Base-by-base conservation (phyloP, 2,797 vertebrate genomes). In the Acanthurus leucopareius region DNA sequence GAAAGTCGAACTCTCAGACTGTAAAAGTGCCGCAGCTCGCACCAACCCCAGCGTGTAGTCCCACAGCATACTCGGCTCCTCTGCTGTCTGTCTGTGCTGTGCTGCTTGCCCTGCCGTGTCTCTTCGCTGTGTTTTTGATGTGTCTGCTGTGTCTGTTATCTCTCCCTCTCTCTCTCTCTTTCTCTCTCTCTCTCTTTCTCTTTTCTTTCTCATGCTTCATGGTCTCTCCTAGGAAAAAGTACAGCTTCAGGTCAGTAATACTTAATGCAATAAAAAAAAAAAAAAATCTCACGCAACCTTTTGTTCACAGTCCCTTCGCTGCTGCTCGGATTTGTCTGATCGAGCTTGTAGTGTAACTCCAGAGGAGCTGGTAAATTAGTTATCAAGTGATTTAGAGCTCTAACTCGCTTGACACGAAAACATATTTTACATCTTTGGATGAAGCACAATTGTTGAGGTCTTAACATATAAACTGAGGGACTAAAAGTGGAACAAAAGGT, bases 211-310 rank as follows among this genome's bases (percentile, higher is more conserved):
- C 94, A 94, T 90, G 95, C 94, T 92, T 94, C 93, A 94, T 82
- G 97, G 95, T 96, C 95, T 95, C 96, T 72, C 92, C 93, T 94
- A 98, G 97, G 96, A 98, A 97, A 96, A 98, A 98, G 94, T 97
- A 97, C 97, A 97, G 97, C 83, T 97, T 97, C 97, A 98, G 97
- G 97, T 98, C 95, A 97, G 97, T 98, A 96, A 89, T 80, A 77
- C 89, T 91, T 75, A 77, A 85, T 88, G 89, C 80, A 84, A 54
- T 89, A 25, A 25, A 25, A 25, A 3, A 25, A 25, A 25, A 25
- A 25, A 56, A 75, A 47, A 25, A 86, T 57, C 62, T 77, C 69
- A 61, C 20, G 17, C 80, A 90, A 85, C 79, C 87, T 88, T 90
- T 88, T 86, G 77, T 90, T 90, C 79, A 65, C 84, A 13, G 64